A percentile compares a stretch with the other conserved stretches of the same genome.
Conservation (phyloP, 2,797 vertebrate genomes). For the Centroberyx gerrardi region DNA sequence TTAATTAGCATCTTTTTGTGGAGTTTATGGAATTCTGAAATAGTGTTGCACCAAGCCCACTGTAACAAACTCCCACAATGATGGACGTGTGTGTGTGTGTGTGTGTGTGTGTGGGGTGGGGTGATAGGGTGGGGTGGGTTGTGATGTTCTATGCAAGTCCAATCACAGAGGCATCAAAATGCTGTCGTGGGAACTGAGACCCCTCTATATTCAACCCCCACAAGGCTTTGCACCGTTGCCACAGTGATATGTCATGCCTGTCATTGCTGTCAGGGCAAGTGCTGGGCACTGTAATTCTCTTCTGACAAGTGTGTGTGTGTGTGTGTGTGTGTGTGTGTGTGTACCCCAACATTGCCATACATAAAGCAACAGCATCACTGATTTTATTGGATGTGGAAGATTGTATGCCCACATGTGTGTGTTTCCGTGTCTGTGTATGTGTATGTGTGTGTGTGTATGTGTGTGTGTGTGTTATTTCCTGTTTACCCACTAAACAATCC, state of each 20-base stretch:
- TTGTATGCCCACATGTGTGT: background rate
- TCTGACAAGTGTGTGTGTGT: constrained; percentile 8
- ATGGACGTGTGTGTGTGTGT: background rate
- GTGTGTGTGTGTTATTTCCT: no score
- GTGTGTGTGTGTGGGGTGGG: constrained; percentile 1
- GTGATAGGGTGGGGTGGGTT: background rate
- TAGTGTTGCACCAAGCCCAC: background rate
- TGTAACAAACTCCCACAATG: background rate
- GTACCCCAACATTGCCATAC: background rate
- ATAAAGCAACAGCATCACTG: background rate
- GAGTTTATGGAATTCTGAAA: no score
- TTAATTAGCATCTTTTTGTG: no score
- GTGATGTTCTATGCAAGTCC: constrained; percentile 19
- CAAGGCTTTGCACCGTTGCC: constrained; percentile 26
- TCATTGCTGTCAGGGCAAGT: constrained; percentile 5
- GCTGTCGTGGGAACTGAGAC: constrained; percentile 16
- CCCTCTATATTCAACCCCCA: constrained; percentile 3
- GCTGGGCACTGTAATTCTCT: constrained; percentile 4
- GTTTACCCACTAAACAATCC: no score
- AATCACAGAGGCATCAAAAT: constrained; percentile 46
- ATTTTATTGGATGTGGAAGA: background rate
- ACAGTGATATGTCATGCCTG: constrained; percentile 16
- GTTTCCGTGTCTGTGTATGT: background rate
- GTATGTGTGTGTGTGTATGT: no score
- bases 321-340: constrained; percentile 15